Percentiles rank a stretch among this genome's conserved stretches.
Conservation (phyloP, 2,797 vertebrate genomes). For the Crypturellus tataupa region DNA sequence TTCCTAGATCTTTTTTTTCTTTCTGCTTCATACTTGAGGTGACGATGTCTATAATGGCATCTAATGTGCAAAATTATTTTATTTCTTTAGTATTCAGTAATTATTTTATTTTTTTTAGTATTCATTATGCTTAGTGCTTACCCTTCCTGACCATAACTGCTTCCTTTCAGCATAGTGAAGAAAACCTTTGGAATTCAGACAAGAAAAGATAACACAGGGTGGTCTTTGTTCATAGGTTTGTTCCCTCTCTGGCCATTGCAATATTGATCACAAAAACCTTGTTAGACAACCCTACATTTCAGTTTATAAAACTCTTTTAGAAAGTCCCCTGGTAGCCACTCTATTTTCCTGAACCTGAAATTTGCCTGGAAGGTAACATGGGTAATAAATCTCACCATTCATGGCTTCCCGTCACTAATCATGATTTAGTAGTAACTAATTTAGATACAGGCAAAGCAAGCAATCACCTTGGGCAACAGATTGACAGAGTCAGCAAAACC, state of each 20-base stretch:
- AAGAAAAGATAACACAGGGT: not conserved
- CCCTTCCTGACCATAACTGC: not conserved
- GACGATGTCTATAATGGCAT: not conserved
- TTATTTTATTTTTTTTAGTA: not conserved
- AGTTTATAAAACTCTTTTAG: not conserved
- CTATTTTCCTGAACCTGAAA: not conserved
- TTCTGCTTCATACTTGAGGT: not conserved
- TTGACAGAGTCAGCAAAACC: not conserved
- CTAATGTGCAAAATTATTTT: not conserved
- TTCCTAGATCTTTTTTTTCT: not conserved
- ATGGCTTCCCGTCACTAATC: not conserved
- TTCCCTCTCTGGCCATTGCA: not conserved
- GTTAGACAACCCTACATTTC: rapidly evolving
- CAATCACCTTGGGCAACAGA: not conserved
- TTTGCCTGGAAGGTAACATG: not conserved
- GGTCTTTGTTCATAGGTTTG: not conserved
- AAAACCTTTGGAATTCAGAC: not conserved
- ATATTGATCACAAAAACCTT: not conserved
- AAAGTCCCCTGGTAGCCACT: not conserved
- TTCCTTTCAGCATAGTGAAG: not conserved
- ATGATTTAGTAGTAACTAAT: not conserved
- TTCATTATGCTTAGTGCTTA: not conserved
- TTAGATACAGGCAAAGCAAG: not conserved
- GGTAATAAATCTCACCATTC: not conserved
- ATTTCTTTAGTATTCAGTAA: not conserved